Base-by-base conservation (phyloP, 2,797 vertebrate genomes). In the Adrianichthys oophorus region DNA sequence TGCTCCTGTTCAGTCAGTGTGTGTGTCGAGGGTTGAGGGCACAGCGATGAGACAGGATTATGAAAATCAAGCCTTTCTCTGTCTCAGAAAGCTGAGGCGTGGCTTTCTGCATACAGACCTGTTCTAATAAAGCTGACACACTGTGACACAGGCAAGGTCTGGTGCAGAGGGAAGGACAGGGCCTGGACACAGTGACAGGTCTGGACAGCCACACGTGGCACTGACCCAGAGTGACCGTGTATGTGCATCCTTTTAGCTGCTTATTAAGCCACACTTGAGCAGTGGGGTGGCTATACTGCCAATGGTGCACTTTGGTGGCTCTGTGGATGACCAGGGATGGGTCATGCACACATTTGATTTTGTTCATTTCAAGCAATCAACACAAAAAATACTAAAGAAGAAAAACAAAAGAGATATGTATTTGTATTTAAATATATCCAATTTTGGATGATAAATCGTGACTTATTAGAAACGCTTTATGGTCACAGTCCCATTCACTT, bases 51-150 rank as follows among this genome's bases (percentile, higher is more conserved):
- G 75, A 82, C 82, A 78, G 85, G 79, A 85, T 89, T 90, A 89
- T 76, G 76, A 86, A 87, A 87, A 89, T 86, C 85, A 85, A 86
- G 78, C 54, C 65, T 74, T 68, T 85, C 81, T 79, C 76, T n/a
- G 24, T 79, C 83, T 85, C 55, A 0, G 47, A 73, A 77, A 80
- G 76, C 79, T 48, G 73, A 79, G 80, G 79, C 56, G 70, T 50
- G 72, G 76, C 79, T 80, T 66, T 72, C 42, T 70, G 84, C 82
- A 84, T 76, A 63, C 68, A 82, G 69, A 68, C 71, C 68, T 55
- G 75, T 66, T 74, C 76, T 83, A 83, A 87, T 85, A 77, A 82
- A 60, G 70, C 60, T 84, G 84, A 82, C 82, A 80, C 58, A 32
- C 72, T 52, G 75, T 85, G 80, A 86, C 86, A 85, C 64, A 60